Percentiles rank a stretch among this genome's conserved stretches.
These are phyloP conservation scores for Mobula hypostoma DNA, from an alignment of 2,113 vertebrate genomes.

Conservation along the genomic window DNA sequence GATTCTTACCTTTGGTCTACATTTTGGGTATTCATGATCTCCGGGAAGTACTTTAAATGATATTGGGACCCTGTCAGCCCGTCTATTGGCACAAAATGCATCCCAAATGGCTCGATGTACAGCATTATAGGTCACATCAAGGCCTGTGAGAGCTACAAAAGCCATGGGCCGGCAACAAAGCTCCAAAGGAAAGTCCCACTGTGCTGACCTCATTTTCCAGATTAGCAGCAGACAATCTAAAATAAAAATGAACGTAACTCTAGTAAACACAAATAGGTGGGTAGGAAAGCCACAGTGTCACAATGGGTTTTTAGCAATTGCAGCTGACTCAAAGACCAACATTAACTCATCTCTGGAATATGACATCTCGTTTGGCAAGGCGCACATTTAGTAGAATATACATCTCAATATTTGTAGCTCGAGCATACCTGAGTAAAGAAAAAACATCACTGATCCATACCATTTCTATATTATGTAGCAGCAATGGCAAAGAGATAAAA, in stretches of 20 bases:
- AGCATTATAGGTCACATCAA: conserved; percentile 91
- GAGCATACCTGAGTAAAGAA: neutral
- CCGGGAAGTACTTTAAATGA: conserved; percentile 94
- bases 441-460: neutral
- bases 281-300: neutral
- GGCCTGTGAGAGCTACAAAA: conserved; percentile 85
- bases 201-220: conserved; percentile 63
- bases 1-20: conserved; percentile 79
- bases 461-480: too few species aligned
- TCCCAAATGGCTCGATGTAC: conserved; percentile 96
- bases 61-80: conserved; percentile 91
- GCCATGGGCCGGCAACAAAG: conserved; percentile 95
- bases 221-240: conserved; percentile 44
- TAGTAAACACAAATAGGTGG: too few species aligned
- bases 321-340: neutral
- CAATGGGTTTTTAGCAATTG: neutral
- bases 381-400: neutral
- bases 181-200: conserved; percentile 96
- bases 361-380: neutral
- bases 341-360: neutral
- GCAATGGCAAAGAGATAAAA: too few species aligned
- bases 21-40: conserved; percentile 96
- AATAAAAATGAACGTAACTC: neutral
- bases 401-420: neutral
- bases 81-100: conserved; percentile 88